Evolutionary conservation across 2,888 invertebrate species (phyloP).

Genomic region (Yponomeuta plumbellus): DNA sequence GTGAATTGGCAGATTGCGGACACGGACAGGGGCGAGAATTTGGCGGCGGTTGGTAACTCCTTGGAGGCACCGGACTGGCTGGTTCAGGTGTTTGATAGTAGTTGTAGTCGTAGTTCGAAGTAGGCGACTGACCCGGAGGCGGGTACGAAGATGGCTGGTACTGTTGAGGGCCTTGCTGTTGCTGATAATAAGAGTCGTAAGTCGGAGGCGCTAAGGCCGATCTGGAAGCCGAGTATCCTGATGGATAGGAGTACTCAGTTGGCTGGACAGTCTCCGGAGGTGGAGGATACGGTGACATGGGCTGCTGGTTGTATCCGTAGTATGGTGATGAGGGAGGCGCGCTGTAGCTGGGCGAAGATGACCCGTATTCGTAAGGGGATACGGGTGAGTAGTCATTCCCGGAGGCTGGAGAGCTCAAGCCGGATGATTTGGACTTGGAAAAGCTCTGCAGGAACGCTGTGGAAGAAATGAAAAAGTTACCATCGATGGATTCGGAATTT

Average conservation of each 20-base stretch:
- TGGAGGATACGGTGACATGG: background rate
- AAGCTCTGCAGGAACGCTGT: constrained; percentile 6
- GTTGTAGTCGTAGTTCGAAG: background rate
- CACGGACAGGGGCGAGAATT: background rate
- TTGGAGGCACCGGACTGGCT: background rate
- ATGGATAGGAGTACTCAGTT: background rate
- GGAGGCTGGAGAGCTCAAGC: background rate
- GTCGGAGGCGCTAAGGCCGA: background rate
- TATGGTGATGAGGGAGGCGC: background rate
- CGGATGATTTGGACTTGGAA: background rate
- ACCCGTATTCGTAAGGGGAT: constrained; percentile 1
- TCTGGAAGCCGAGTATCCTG: background rate
- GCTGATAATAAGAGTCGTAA: background rate
- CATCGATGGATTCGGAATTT: too few relatives aligned
- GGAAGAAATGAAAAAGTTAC: background rate
- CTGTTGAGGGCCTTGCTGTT: background rate
- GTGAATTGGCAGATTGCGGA: background rate
- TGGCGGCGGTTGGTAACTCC: background rate
- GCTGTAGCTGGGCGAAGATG: background rate
- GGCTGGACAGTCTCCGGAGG: background rate
- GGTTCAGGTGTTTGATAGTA: background rate
- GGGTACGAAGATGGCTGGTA: background rate
- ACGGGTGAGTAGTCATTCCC: background rate
- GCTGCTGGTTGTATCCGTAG: background rate
- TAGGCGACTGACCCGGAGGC: background rate